These are phyloP conservation scores for Saguinus imperator DNA, from an alignment of 2,113 vertebrate species.

Conservation along the genomic window DNA sequence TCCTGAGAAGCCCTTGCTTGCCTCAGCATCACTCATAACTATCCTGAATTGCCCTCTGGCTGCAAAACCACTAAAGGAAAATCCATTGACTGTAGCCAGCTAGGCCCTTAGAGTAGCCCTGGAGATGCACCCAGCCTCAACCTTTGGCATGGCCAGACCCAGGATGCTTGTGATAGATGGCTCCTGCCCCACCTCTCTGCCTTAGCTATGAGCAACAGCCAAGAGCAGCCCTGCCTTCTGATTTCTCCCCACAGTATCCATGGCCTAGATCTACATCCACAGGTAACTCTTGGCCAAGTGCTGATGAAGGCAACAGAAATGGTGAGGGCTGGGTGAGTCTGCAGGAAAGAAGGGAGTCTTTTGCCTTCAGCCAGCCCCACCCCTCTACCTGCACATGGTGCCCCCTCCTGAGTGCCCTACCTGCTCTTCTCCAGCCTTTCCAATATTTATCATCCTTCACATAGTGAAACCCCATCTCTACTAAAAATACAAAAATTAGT, in stretches of 20 bases:
- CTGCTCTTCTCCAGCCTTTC: not conserved
- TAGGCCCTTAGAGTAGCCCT: not conserved
- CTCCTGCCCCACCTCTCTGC: not conserved
- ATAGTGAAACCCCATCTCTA: too few species aligned
- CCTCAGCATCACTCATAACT: not conserved
- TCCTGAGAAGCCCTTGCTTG: not conserved
- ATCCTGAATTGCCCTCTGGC: not conserved
- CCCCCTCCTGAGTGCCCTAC: not conserved
- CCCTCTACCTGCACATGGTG: fast-evolving
- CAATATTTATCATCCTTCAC: not conserved
- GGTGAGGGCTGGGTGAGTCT: not conserved
- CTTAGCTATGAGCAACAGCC: not conserved
- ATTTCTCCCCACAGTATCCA: not conserved
- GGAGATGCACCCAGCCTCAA: not conserved
- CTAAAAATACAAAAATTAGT: too few species aligned
- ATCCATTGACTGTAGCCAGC: not conserved
- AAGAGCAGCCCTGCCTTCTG: not conserved
- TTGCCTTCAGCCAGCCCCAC: not conserved
- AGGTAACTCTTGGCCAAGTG: not conserved
- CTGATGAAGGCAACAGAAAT: not conserved
- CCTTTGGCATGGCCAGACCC: not conserved
- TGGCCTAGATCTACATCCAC: slow-evolving; percentile 34
- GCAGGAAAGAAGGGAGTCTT: not conserved
- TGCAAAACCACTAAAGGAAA: slow-evolving; percentile 55
- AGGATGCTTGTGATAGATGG: not conserved